Base-by-base conservation (phyloP, 2,113 vertebrate genomes). In the Echinops telfairi region DNA sequence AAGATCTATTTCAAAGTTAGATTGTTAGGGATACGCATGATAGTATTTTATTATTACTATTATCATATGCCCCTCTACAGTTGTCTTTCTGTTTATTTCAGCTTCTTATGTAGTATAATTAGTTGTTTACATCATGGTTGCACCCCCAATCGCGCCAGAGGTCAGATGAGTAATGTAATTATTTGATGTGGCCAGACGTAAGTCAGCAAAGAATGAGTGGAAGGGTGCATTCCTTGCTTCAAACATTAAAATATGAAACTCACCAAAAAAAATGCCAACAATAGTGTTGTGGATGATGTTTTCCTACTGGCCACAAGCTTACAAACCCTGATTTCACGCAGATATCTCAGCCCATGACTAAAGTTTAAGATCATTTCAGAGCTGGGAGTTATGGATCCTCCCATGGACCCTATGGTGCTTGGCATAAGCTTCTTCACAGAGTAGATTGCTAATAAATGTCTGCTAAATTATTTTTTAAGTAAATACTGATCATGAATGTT, bases 221-320 rank as follows among this genome's bases (percentile, higher is more conserved):
- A 29, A 79, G 12, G 82, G 40, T 33, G 0, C 11, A 76, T 22
- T 36, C 12, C 29, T 15, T 79, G 1, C 12, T 78, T n/a, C 78
- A 83, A 75, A 57, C 15, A 83, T 85, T 92, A 64, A 80, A 73
- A 58, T 79, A 86, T 79, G n/a, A 89, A 82, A 86, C 20, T 83
- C n/a, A 79, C 0, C 31, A 83, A 75, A 86, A 71, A 40, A 40
- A 6, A 91, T 25, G 19, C 14, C 71, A 64, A 90, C 17, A 40
- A 83, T 80, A 17, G 62, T 11, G 6, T 3, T 53, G 1, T 76
- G 23, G 31, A 27, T 17, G 12, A 70, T 33, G 68, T 91, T 82
- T 47, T 1, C n/a, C 33, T 71, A 33, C 0, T 81, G 87, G 31
- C 23, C 4, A 4, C 1, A 23, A 40, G 22, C 90, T 53, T 71